phyloP scores from a whole-genome alignment of 2,797 vertebrate species.

The Microtus agrestis region DNA sequence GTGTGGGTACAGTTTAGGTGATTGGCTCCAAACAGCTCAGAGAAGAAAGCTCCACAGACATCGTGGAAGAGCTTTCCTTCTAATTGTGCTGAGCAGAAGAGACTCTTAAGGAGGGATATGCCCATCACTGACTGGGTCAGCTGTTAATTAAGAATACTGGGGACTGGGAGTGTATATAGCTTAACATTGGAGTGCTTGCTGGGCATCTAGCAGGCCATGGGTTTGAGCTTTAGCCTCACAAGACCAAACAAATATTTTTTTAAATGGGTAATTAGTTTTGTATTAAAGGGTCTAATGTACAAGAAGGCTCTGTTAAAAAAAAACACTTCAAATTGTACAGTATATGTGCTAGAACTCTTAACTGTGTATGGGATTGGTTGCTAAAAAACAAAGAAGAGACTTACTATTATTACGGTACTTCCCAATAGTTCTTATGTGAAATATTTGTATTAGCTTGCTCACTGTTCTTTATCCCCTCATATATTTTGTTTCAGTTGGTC shows the following conservation, averaged over 20 bases:
- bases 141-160: neutral
- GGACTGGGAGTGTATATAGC: neutral
- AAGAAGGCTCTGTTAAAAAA: neutral
- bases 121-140: neutral
- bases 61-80: neutral
- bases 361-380: neutral
- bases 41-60: neutral
- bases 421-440: neutral
- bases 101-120: neutral
- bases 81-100: neutral
- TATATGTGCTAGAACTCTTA: neutral
- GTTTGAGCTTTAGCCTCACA: neutral
- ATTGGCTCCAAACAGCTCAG: neutral
- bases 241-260: neutral
- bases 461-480: neutral
- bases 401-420: too few relatives aligned
- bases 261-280: neutral
- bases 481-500: conserved; percentile 92
- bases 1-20: neutral
- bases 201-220: neutral
- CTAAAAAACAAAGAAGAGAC: neutral
- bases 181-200: neutral
- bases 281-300: neutral
- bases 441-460: conserved; percentile 30
- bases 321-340: neutral